Base-by-base conservation (phyloP, 2,797 vertebrate genomes). In the Falco peregrinus region DNA sequence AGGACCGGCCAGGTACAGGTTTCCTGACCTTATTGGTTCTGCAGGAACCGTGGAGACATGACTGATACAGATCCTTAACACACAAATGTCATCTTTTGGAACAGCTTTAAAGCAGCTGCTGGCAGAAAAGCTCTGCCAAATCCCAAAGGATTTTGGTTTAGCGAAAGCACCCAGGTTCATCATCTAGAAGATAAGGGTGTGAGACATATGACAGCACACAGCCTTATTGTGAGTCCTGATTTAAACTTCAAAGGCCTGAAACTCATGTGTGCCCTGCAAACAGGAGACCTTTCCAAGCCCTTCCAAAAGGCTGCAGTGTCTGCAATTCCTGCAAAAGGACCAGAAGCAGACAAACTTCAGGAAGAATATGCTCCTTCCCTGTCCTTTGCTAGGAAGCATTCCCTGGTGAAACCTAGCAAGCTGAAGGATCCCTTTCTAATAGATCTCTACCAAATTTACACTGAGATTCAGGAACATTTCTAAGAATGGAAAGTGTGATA, bases 251-350 rank as follows among this genome's bases (percentile, higher is more conserved):
- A 74, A 53, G 16, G 8, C 16, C n/a, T 67, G 19, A 80, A 84
- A 69, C 31, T 76, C 13, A 20, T 0, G 1, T 1, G 0, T 17
- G 22, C 41, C 6, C 33, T 82, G 56, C 31, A 77, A 79, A 48
- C 7, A 41, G 17, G 7, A 35, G 12, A 76, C 19, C 13, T 76
- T 73, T 71, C 18, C 20, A 68, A 81, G 10, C 20, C 6, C 3
- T 28, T 47, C 15, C 14, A 50, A 80, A 83, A 71, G 48, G 2
- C 47, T 50, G 21, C 29, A 59, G 9, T 13, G 59, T 6, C 24
- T 73, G 29, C 26, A 51, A 22, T 31, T 33, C 60, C 59, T 74
- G n/a, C 8, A 73, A 51, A 88, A 39, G 16, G 4, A 6, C 10
- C 31, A 79, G 45, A 87, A 70, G 16, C 10, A 47, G 35, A 29